Percentiles rank a stretch among this genome's conserved stretches.
Evolutionary conservation across 1,140 invertebrate species (phyloP).

Genomic region (Hylaeus volcanicus): DNA sequence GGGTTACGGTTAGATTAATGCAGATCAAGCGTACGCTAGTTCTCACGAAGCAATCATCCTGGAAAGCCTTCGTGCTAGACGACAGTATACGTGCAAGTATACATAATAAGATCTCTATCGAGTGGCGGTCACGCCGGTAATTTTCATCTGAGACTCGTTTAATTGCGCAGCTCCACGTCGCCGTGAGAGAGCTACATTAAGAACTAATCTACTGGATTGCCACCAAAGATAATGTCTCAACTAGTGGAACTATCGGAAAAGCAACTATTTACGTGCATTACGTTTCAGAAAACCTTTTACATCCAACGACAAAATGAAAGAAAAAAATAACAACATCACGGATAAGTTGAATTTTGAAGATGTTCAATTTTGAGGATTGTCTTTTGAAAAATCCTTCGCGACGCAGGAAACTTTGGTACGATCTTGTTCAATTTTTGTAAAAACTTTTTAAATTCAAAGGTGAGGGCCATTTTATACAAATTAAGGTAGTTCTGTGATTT

Average conservation of each 20-base stretch:
- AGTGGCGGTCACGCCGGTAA: slow-evolving; percentile 53
- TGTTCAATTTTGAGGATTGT: too few relatives aligned
- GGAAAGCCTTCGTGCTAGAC: slow-evolving; percentile 60
- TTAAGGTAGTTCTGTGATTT: too few relatives aligned
- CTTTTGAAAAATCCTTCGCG: too few relatives aligned
- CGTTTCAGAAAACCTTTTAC: neutral
- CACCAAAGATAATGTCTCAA: slow-evolving; percentile 48
- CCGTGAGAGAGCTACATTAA: slow-evolving; percentile 53
- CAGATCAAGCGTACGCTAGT: slow-evolving; percentile 13
- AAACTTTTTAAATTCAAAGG: too few relatives aligned
- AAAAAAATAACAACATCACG: too few relatives aligned
- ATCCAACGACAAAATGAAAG: too few relatives aligned
- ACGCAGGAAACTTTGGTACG: too few relatives aligned
- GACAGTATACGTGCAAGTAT: slow-evolving; percentile 57
- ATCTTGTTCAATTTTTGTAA: too few relatives aligned
- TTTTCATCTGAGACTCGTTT: slow-evolving; percentile 60
- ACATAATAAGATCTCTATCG: slow-evolving; percentile 60
- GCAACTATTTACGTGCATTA: neutral
- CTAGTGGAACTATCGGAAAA: slow-evolving; percentile 24
- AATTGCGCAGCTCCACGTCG: slow-evolving; percentile 51
- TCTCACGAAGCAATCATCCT: slow-evolving; percentile 61
- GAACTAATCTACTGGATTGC: slow-evolving; percentile 62
- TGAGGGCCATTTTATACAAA: too few relatives aligned
- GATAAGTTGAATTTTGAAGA: too few relatives aligned
- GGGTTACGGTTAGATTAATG: slow-evolving; percentile 40